Conservation (phyloP, 2,113 vertebrate genomes). For the Tiliqua scincoides region DNA sequence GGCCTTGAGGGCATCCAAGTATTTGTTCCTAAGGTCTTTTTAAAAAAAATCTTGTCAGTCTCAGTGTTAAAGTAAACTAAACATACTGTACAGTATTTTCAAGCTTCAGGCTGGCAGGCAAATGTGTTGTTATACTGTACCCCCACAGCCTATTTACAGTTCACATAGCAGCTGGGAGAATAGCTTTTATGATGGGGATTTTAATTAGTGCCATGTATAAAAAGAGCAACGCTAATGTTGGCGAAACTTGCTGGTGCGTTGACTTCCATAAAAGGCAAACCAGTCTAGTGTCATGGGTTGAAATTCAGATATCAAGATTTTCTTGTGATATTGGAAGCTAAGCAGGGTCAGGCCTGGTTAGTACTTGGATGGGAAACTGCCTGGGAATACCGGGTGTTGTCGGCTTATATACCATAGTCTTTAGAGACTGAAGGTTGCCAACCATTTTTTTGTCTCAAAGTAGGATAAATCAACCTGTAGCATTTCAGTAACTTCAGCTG, state of each 20-base stretch:
- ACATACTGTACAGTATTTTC: conserved; percentile 44
- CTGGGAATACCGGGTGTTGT: too few species aligned
- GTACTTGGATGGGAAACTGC: too few species aligned
- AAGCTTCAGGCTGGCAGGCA: conserved; percentile 31
- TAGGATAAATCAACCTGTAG: background rate
- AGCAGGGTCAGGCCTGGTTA: too few species aligned
- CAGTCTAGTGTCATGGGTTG: conserved; percentile 48
- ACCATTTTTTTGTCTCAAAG: background rate
- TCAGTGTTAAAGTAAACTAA: conserved; percentile 52
- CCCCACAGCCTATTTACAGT: conserved; percentile 62
- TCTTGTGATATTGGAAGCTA: too few species aligned
- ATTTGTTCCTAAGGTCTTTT: conserved; percentile 53
- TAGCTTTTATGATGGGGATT: conserved; percentile 71
- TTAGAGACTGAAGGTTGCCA: too few species aligned
- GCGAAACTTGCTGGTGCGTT: conserved; percentile 62
- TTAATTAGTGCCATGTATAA: conserved; percentile 71
- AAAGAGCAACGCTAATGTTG: conserved; percentile 57
- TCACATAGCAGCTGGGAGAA: conserved; percentile 66
- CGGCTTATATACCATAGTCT: too few species aligned
- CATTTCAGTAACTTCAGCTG: background rate
- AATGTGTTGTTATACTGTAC: conserved; percentile 47
- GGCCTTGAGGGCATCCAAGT: conserved; percentile 46
- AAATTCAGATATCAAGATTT: conserved; percentile 8
- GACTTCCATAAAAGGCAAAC: conserved; percentile 60
- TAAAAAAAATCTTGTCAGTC: conserved; percentile 54